Evolutionary conservation across 2,113 vertebrate species (phyloP), one percentile per base, ranked within the genome.

Genomic region (Calyptomena viridis): DNA sequence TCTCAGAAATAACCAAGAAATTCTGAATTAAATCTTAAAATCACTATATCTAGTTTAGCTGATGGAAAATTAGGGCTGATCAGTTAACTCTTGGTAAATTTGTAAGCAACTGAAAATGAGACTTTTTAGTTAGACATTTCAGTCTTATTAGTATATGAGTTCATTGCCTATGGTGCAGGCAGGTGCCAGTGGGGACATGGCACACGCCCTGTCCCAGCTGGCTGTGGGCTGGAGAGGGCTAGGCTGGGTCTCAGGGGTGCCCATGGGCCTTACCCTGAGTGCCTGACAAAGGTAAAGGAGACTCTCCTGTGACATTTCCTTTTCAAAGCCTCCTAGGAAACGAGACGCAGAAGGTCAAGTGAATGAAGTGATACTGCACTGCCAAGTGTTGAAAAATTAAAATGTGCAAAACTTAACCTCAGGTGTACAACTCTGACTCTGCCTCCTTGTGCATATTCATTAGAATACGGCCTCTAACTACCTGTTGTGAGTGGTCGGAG

Each of bases 391-490:
- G 77, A 59, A 46, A 92, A 93, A 77, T 84, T 92, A 83, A 95
- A 88, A 96, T 92, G 95, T 95, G 85, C 87, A 93, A 86, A 94
- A 92, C 37, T 77, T 96, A 62, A 93, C 85, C 92, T 92, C 94
- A 93, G 90, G 92, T 96, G 92, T 68, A 22, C 72, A 86, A 69
- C 94, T 95, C 78, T 96, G 94, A 84, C 94, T 97, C 93, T 96
- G 93, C 92, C 95, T 93, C 90, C 94, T 95, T 96, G 94, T 97
- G 94, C 95, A 95, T 95, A 96, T 90, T 95, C 94, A 96, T 97
- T 96, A 94, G 87, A 96, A 92, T 90, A 92, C 90, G 95, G 87
- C 58, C 77, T 84, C 72, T 93, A 91, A 95, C 96, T 89, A 91
- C 82, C 35, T 52, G 87, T 55, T n/a, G 2, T 14, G 77, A 80